phyloP scores from a whole-genome alignment of 2,888 invertebrate genomes.

The Conistra vaccinii region DNA sequence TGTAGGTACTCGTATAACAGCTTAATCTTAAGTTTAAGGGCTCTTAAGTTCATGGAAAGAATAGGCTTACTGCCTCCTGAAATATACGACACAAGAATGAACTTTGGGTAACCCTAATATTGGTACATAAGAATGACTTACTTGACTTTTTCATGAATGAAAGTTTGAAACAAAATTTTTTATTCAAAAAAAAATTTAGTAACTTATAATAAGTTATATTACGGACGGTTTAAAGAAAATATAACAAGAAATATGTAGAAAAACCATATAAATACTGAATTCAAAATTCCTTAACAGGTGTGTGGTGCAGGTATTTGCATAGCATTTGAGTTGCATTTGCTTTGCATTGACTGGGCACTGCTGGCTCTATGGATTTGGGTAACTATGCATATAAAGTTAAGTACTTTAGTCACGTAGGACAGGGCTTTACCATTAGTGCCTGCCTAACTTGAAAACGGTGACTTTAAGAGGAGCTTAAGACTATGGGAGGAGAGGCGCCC shows the following conservation, averaged over 20 bases:
- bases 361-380: neutral
- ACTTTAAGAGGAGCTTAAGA: neutral
- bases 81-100: too few relatives aligned
- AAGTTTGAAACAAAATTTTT: too few relatives aligned
- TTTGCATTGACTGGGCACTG: conserved; percentile 6
- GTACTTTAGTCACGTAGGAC: neutral
- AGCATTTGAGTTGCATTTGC: conserved; percentile 20
- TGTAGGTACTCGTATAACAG: too few relatives aligned
- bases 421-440: conserved; percentile 19
- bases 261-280: neutral
- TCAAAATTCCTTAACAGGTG: conserved; percentile 13
- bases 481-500: neutral
- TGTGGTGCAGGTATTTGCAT: conserved; percentile 27
- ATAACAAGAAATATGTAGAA: neutral
- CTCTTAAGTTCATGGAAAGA: too few relatives aligned
- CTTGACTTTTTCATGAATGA: too few relatives aligned
- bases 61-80: too few relatives aligned
- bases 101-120: too few relatives aligned
- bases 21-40: too few relatives aligned
- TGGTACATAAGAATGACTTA: too few relatives aligned
- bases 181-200: too few relatives aligned
- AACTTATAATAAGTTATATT: too few relatives aligned
- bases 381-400: conserved; percentile 2
- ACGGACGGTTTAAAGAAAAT: too few relatives aligned
- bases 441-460: neutral